Conservation (phyloP, 2,888 invertebrate genomes). For the Anticlea derivata region DNA sequence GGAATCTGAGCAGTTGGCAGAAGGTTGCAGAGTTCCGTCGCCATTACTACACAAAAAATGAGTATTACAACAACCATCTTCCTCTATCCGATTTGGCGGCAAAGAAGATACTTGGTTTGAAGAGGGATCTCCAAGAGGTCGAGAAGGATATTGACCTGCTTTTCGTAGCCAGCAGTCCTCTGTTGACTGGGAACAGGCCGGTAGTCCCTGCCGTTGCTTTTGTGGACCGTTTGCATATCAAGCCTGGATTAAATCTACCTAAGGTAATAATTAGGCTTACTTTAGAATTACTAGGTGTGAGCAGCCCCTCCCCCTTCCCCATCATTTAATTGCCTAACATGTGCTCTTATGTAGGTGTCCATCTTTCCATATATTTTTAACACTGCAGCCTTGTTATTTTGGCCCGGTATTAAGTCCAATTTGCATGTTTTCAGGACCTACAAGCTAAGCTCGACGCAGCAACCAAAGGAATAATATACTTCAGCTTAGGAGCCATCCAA, state of each 20-base stretch:
- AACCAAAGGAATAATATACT: conserved; percentile 73
- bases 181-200: conserved; percentile 68
- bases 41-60: conserved; percentile 57
- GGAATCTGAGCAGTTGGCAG: conserved; percentile 69
- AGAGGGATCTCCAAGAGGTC: conserved; percentile 61
- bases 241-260: conserved; percentile 57
- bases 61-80: conserved; percentile 66
- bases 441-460: conserved; percentile 63
- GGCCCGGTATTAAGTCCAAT: too few species aligned
- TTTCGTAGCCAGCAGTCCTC: conserved; percentile 66
- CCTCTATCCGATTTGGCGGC: conserved; percentile 66
- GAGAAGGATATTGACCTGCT: conserved; percentile 74
- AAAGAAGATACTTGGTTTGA: conserved; percentile 62
- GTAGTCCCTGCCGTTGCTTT: conserved; percentile 63
- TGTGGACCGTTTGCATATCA: conserved; percentile 72
- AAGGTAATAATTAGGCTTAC: conserved; percentile 58
- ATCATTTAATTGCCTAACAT: too few species aligned
- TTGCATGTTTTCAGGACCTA: conserved; percentile 57
- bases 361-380: too few species aligned
- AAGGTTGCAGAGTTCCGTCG: conserved; percentile 62
- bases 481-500: conserved; percentile 79
- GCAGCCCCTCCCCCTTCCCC: too few species aligned
- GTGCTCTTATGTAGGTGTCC: too few species aligned
- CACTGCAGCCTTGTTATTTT: too few species aligned
- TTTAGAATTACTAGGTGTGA: too few species aligned